Percentiles rank a stretch among this genome's conserved stretches.
These are phyloP conservation scores for Sebastes dallii DNA, from an alignment of 2,797 vertebrate genomes.

Conservation along the genomic window DNA sequence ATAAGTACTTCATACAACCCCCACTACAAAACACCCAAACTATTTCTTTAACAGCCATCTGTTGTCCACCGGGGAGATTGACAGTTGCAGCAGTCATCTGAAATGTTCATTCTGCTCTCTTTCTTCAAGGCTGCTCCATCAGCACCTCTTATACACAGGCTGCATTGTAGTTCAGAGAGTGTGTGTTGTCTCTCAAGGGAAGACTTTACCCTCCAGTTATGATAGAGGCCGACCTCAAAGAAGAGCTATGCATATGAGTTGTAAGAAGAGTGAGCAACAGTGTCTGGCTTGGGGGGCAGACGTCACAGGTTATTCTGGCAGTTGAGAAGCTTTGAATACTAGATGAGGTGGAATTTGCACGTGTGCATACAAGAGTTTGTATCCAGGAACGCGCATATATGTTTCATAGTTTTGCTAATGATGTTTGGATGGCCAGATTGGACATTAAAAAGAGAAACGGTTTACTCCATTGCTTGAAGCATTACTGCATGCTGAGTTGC, in stretches of 20 bases:
- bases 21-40: no score
- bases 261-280: conserved; percentile 10
- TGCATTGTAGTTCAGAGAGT: conserved; percentile 4
- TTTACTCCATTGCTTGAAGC: not conserved
- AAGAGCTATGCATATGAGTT: conserved; percentile 12
- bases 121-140: conserved; percentile 39
- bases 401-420: conserved; percentile 15
- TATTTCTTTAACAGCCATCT: not conserved
- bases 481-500: not conserved
- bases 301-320: not conserved
- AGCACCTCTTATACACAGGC: conserved; percentile 7
- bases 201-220: conserved; percentile 15
- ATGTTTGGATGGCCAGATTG: conserved; percentile 10
- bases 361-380: not conserved
- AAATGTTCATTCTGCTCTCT: conserved; percentile 25
- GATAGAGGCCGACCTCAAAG: not conserved
- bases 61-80: conserved; percentile 47
- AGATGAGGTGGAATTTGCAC: conserved; percentile 2
- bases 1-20: no score
- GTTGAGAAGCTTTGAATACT: not conserved
- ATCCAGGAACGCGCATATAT: not conserved
- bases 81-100: conserved; percentile 53
- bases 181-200: conserved; percentile 26
- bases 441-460: conserved; percentile 32
- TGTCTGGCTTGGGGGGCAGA: not conserved